Evolutionary conservation across 2,113 vertebrate genomes (phyloP).

Genomic region (Corynorhinus townsendii): DNA sequence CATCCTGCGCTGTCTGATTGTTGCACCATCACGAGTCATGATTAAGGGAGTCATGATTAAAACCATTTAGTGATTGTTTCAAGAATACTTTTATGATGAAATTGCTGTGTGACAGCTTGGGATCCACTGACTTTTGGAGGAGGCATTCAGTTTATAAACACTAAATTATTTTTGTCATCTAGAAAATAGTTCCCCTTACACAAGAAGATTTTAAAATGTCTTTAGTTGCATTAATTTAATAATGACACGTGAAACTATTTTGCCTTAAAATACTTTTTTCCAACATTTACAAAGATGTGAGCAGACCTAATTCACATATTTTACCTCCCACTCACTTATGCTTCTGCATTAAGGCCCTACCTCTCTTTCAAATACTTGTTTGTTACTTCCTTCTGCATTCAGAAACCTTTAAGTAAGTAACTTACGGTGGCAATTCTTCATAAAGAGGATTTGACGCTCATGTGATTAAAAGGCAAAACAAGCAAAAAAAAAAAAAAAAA

Average conservation of each 20-base stretch:
- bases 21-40: not conserved
- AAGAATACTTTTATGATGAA: not conserved
- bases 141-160: constrained; percentile 16
- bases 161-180: constrained; percentile 28
- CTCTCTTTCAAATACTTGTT: not conserved
- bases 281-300: not conserved
- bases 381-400: not conserved
- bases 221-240: constrained; percentile 14
- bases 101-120: not conserved
- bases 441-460: not conserved
- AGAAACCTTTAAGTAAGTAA: not conserved
- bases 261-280: constrained; percentile 4
- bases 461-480: not conserved
- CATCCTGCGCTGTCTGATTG: not conserved
- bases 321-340: not conserved
- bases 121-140: not conserved
- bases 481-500: not conserved
- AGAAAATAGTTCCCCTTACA: constrained; percentile 35
- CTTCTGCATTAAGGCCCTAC: not conserved
- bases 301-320: not conserved
- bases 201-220: constrained; percentile 9
- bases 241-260: not conserved
- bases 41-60: not conserved
- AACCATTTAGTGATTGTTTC: not conserved
- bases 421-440: not conserved